Conservation (phyloP, 2,113 vertebrate species). For the Channa maculata region DNA sequence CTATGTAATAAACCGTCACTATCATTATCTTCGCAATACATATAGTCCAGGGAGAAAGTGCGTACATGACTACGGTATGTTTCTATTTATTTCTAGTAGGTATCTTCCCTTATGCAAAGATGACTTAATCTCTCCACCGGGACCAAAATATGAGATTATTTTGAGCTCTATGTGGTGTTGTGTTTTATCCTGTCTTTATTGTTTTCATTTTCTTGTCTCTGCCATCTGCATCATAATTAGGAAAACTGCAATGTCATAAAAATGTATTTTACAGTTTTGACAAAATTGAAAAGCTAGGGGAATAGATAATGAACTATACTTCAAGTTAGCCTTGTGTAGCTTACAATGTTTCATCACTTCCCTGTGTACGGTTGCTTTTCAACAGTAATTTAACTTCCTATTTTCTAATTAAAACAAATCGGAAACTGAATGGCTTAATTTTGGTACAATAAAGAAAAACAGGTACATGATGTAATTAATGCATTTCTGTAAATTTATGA, state of each 20-base stretch:
- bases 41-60: background rate
- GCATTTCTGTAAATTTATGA: constrained; percentile 7
- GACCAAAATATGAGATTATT: background rate
- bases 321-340: constrained; percentile 42
- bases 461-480: background rate
- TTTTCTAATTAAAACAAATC: constrained; percentile 39
- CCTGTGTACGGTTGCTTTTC: constrained; percentile 31
- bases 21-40: too few relatives aligned
- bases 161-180: background rate
- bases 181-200: constrained; percentile 45
- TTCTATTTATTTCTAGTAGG: constrained; percentile 13
- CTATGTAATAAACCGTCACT: too few relatives aligned
- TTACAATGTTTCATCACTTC: constrained; percentile 1
- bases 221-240: constrained; percentile 42
- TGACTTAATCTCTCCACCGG: constrained; percentile 18
- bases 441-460: background rate
- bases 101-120: constrained; percentile 17
- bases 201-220: background rate
- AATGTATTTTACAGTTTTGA: constrained; percentile 46
- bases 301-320: constrained; percentile 26
- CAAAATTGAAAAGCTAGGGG: constrained; percentile 45
- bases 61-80: constrained; percentile 9
- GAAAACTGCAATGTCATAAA: constrained; percentile 51
- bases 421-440: constrained; percentile 4
- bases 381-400: constrained; percentile 38